Evolutionary conservation across 2,113 vertebrate genomes (phyloP).

Genomic region (Argyrosomus japonicus): DNA sequence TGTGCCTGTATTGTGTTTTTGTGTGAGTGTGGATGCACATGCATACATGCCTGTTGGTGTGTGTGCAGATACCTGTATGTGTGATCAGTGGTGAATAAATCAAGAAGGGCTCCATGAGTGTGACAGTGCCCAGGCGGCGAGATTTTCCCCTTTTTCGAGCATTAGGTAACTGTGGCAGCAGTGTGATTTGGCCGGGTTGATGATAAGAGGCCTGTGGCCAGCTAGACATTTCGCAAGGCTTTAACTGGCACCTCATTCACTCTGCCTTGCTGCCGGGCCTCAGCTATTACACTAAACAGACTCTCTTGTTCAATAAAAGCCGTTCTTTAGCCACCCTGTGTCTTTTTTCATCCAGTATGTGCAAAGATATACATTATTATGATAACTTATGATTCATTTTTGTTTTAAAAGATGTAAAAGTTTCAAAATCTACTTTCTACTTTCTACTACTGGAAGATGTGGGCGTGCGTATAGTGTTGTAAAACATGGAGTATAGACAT

Average conservation of each 20-base stretch:
- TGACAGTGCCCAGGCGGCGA: conserved; percentile 34
- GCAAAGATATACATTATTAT: not conserved
- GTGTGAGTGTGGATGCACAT: conserved; percentile 34
- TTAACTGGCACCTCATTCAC: conserved; percentile 51
- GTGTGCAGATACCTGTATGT: conserved; percentile 30
- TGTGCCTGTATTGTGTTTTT: conserved; percentile 21
- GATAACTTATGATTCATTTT: not conserved
- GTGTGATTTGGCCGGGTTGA: conserved; percentile 38
- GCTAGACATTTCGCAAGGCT: conserved; percentile 40
- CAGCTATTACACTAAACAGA: conserved; percentile 28
- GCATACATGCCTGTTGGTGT: conserved; percentile 23
- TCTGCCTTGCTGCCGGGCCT: conserved; percentile 27
- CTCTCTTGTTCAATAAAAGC: conserved; percentile 13
- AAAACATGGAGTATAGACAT: conserved; percentile 24
- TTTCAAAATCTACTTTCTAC: not conserved
- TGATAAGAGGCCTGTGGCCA: conserved; percentile 48
- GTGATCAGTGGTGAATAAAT: conserved; percentile 53
- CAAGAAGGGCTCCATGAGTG: conserved; percentile 40
- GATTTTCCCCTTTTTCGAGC: conserved; percentile 38
- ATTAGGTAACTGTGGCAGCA: conserved; percentile 41
- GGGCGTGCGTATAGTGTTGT: not conserved
- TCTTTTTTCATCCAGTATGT: not conserved
- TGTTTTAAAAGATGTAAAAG: not conserved
- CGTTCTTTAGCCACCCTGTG: not conserved
- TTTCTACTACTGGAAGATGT: not conserved